Evolutionary conservation across 2,797 vertebrate species (phyloP).

Genomic region (Myotis findleyi): DNA sequence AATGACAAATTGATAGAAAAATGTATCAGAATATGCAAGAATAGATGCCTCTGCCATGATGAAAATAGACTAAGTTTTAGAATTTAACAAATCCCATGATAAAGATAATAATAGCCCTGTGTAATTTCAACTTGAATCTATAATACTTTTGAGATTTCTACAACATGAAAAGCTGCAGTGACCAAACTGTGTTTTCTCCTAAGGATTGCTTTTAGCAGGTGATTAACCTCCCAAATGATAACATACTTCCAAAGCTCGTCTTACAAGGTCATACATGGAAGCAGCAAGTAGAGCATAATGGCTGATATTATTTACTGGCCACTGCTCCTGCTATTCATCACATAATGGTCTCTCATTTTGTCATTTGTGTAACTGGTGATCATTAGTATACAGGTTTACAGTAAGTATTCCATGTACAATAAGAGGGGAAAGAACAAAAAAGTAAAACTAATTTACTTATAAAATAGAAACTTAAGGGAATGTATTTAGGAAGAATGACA

Average conservation of each 20-base stretch:
- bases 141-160: conserved; percentile 49
- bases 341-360: conserved; percentile 59
- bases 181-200: conserved; percentile 52
- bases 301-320: conserved; percentile 56
- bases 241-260: conserved; percentile 44
- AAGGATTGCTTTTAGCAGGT: conserved; percentile 70
- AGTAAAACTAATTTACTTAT: conserved; percentile 74
- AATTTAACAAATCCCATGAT: conserved; percentile 57
- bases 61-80: conserved; percentile 56
- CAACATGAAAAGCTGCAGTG: conserved; percentile 30
- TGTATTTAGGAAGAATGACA: conserved; percentile 59
- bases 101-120: conserved; percentile 19
- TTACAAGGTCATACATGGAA: conserved; percentile 44
- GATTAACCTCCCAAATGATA: conserved; percentile 65
- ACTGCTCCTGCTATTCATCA: conserved; percentile 27
- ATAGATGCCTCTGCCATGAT: neutral
- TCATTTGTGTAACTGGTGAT: conserved; percentile 49
- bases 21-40: conserved; percentile 35
- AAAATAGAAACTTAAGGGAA: conserved; percentile 72
- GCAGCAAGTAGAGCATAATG: conserved; percentile 65
- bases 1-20: neutral
- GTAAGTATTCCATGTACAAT: conserved; percentile 61
- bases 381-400: conserved; percentile 74
- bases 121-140: conserved; percentile 59
- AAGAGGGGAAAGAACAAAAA: conserved; percentile 67